These are phyloP conservation scores for Sparus aurata DNA, from an alignment of 2,797 vertebrate species.

Conservation along the genomic window DNA sequence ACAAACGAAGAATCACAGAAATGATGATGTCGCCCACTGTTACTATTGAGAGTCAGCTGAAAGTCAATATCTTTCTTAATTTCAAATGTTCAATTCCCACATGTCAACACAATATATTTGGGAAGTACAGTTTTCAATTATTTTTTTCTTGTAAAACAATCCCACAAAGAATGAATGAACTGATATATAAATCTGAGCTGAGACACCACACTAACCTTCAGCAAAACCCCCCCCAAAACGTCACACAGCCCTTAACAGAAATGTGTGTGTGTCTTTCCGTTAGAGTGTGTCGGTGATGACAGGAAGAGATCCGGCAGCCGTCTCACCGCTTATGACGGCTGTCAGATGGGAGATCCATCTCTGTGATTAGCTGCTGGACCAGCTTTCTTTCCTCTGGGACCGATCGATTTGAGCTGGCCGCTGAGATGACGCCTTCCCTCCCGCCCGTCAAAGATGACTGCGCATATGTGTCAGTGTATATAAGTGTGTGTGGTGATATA, in stretches of 20 bases:
- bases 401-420: constrained; percentile 53
- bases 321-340: constrained; percentile 60
- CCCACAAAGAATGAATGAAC: too few relatives aligned
- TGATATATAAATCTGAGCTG: neutral
- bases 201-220: neutral
- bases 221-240: neutral
- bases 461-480: constrained; percentile 13
- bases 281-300: constrained; percentile 39
- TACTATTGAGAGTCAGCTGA: neutral
- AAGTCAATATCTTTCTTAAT: too few relatives aligned
- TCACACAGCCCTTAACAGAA: neutral
- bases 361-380: constrained; percentile 65
- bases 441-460: neutral
- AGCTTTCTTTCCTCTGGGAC: constrained; percentile 33
- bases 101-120: too few relatives aligned
- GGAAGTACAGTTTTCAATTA: neutral
- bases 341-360: constrained; percentile 68
- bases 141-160: neutral
- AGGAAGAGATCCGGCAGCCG: constrained; percentile 60
- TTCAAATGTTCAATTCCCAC: too few relatives aligned
- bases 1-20: too few relatives aligned
- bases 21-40: neutral
- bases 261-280: neutral
- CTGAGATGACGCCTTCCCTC: constrained; percentile 12
- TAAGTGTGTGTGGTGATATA: neutral